A percentile compares a stretch with the other conserved stretches of the same genome.
phyloP scores from a whole-genome alignment of 2,888 invertebrate genomes.

The Aleiodes alternator region DNA sequence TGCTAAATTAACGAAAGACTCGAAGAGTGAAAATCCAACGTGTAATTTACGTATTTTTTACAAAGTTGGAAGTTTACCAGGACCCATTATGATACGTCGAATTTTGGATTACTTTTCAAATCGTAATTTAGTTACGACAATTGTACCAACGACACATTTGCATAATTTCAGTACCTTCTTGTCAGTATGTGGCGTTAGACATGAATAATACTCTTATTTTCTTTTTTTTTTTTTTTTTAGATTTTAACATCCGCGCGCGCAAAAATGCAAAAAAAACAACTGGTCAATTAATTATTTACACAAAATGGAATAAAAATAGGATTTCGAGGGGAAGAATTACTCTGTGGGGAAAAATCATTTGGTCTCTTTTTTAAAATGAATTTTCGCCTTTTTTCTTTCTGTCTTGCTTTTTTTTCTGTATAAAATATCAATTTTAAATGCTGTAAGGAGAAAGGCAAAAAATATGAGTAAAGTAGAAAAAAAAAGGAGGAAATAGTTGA shows the following conservation, averaged over 20 bases:
- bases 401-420: neutral
- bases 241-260: constrained; percentile 35
- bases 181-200: constrained; percentile 88
- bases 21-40: constrained; percentile 77
- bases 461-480: neutral
- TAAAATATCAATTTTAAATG: no score
- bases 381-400: neutral
- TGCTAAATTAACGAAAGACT: constrained; percentile 78
- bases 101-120: constrained; percentile 69
- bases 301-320: constrained; percentile 8
- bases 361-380: neutral
- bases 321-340: neutral
- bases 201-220: constrained; percentile 77
- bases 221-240: constrained; percentile 1
- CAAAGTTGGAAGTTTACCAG: constrained; percentile 80
- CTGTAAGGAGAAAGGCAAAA: neutral
- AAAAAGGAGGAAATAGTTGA: neutral
- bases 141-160: constrained; percentile 87
- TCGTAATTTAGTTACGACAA: constrained; percentile 81
- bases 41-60: constrained; percentile 87
- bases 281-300: constrained; percentile 59
- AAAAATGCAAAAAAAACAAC: constrained; percentile 39
- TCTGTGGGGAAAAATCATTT: neutral
- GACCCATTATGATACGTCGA: constrained; percentile 72
- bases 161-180: constrained; percentile 89